Base-by-base conservation (phyloP, 2,113 vertebrate genomes). In the Tychaedon coryphoeus region DNA sequence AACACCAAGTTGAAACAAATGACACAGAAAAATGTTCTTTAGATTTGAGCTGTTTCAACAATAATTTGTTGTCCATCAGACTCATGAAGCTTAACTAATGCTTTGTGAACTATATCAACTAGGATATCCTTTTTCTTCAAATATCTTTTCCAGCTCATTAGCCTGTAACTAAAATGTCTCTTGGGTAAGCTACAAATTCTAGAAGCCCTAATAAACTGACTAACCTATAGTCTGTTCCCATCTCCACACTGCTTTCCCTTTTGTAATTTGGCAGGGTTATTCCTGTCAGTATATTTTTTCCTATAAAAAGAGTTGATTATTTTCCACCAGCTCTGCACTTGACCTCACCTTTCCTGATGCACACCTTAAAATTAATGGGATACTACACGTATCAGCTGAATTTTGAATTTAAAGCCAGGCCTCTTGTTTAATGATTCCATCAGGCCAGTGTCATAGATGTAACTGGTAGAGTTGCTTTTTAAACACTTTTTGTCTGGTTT, bases 51-150 rank as follows among this genome's bases (percentile, higher is more conserved):
- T 96, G 94, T 93, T 97, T 93, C 89, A 94, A 93, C 95, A 96
- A 96, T 97, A 96, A 97, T 96, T 97, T 97, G 93, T 97, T 97
- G 96, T 96, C 96, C 86, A 33, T 97, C 97, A 97, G 90, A 96
- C 57, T 90, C 92, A 76, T 36, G 81, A 95, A 86, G 96, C 96
- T 96, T 94, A 96, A 91, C 88, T 97, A 97, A 97, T 96, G 73
- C 93, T 93, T 96, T 96, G 93, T 96, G 96, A 97, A 93, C 80
- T 95, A 31, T 91, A 90, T 97, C 93, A 97, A 92, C 90, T 94
- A 96, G 75, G 95, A 95, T 94, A 97, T 77, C 84, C 78, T 92
- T 96, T 96, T 89, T 88, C 96, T 94, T 97, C 95, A 97, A 94
- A 65, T 95, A 85, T 90, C 64, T 95, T 90, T 97, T 98, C 89